Conservation (phyloP, 2,113 vertebrate species). For the Ciconia stormi region DNA sequence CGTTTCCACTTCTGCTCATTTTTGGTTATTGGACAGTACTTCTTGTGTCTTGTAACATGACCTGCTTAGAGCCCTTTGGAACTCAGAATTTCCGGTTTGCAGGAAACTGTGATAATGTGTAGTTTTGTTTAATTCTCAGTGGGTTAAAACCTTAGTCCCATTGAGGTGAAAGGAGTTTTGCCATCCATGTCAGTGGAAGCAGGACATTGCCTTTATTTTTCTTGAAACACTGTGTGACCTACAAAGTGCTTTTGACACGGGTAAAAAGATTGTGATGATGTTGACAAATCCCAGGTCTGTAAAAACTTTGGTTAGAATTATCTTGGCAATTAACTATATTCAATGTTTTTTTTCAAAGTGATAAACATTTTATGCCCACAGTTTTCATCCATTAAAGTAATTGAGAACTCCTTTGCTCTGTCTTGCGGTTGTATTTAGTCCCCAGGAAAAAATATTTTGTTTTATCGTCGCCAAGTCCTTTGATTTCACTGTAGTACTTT, state of each 20-base stretch:
- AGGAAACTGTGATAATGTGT: not conserved
- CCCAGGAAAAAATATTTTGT: not conserved
- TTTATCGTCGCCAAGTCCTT: not conserved
- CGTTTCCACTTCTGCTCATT: not conserved
- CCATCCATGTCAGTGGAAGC: not conserved
- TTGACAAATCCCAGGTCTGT: not conserved
- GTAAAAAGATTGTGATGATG: not conserved
- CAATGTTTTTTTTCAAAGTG: not conserved
- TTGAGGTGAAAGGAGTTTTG: not conserved
- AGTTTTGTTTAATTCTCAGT: not conserved
- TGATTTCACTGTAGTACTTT: slow-evolving; percentile 13
- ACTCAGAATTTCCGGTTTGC: not conserved
- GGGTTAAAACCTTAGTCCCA: not conserved
- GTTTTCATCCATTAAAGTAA: slow-evolving; percentile 14
- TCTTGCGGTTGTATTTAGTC: not conserved
- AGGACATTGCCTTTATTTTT: not conserved
- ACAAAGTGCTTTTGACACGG: not conserved
- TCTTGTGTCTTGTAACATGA: not conserved
- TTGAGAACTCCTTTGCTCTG: not conserved
- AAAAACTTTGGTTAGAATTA: not conserved
- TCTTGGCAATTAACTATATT: not conserved
- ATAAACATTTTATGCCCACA: not conserved
- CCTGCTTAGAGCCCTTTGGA: not conserved
- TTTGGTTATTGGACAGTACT: not conserved
- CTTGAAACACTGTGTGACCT: not conserved